Evolutionary conservation across 2,113 vertebrate genomes (phyloP).

Genomic region (Natator depressus): DNA sequence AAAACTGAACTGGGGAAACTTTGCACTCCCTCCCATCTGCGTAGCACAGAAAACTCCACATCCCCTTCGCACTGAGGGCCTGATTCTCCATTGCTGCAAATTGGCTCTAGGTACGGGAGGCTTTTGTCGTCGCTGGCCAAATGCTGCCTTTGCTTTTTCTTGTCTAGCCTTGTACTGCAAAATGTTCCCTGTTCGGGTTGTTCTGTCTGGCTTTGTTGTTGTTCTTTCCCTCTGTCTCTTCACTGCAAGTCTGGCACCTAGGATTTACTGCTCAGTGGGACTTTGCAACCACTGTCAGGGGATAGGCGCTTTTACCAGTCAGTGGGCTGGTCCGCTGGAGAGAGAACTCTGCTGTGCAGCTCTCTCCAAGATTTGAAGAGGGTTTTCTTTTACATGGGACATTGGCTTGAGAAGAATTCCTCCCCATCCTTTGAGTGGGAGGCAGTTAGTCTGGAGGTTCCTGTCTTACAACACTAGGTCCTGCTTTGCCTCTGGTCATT

Average conservation of each 20-base stretch:
- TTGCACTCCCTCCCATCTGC: not conserved
- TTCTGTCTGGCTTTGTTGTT: not conserved
- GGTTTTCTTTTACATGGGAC: not conserved
- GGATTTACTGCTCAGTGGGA: not conserved
- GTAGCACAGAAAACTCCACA: not conserved
- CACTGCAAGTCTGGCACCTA: accelerated
- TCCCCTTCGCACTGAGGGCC: not conserved
- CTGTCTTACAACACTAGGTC: not conserved
- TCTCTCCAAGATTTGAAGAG: not conserved
- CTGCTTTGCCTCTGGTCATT: not conserved
- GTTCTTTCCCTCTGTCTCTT: not conserved
- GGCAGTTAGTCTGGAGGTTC: not conserved
- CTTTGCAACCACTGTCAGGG: not conserved
- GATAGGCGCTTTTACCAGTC: not conserved
- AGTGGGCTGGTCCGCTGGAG: not conserved
- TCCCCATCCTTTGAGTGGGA: not conserved
- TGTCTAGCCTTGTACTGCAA: not conserved
- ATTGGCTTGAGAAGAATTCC: not conserved
- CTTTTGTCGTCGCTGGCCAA: not conserved
- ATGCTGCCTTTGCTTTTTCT: not conserved
- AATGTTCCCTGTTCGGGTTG: not conserved
- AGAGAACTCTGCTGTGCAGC: not conserved
- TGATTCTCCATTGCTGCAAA: not conserved
- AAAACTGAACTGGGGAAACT: not conserved
- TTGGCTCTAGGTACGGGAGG: not conserved